These are phyloP conservation scores for Macrotrachela quadricornifera DNA, from an alignment of 1,140 invertebrate genomes.

Conservation along the genomic window DNA sequence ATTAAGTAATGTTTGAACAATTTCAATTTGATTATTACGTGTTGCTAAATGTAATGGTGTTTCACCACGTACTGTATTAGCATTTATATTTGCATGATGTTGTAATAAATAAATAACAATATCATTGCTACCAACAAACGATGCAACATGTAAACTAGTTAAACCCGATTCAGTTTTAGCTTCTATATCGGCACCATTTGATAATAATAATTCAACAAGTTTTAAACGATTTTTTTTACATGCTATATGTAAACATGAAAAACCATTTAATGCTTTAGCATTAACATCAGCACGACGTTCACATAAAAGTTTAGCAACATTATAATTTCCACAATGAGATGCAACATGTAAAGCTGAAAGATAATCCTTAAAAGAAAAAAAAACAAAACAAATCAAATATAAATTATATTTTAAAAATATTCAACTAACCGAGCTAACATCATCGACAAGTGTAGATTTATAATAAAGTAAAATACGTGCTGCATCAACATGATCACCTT, in stretches of 20 bases:
- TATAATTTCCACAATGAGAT: constrained; percentile 71
- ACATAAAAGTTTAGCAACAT: constrained; percentile 79
- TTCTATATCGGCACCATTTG: constrained; percentile 70
- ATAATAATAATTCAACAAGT: constrained; percentile 70
- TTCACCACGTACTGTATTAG: constrained; percentile 44
- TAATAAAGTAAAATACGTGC: constrained; percentile 85
- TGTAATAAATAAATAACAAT: constrained; percentile 81
- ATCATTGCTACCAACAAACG: constrained; percentile 98
- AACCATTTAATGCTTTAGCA: constrained; percentile 75
- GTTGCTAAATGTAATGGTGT: constrained; percentile 80
- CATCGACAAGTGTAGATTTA: constrained; percentile 75
- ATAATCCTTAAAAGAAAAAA: constrained; percentile 44
- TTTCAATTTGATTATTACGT: constrained; percentile 79
- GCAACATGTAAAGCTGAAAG: constrained; percentile 92
- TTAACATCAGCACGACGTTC: constrained; percentile 73
- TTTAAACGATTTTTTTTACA: constrained; percentile 44
- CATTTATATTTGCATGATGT: constrained; percentile 46
- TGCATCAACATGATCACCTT: constrained; percentile 92
- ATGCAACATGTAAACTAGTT: constrained; percentile 88
- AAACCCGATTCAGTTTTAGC: constrained; percentile 73
- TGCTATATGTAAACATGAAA: constrained; percentile 82
- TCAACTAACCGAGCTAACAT: constrained; percentile 28
- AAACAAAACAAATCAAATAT: neutral
- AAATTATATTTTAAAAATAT: no score
- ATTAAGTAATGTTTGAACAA: constrained; percentile 69